These are phyloP conservation scores for Drosophila bifasciata DNA, from an alignment of 1,140 invertebrate genomes.

Conservation along the genomic window DNA sequence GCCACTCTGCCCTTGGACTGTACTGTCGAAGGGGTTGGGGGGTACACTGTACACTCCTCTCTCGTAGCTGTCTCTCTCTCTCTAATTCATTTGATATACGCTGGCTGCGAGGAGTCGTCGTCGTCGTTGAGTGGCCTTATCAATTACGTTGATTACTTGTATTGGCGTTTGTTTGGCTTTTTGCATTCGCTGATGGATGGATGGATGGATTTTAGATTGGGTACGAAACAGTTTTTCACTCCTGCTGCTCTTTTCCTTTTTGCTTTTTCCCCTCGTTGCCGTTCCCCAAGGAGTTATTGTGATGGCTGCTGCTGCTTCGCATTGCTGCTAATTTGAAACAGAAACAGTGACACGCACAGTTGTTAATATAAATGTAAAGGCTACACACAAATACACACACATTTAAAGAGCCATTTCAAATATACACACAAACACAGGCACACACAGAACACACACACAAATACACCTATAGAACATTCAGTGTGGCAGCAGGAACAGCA, in stretches of 20 bases:
- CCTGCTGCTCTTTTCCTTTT: constrained; percentile 2
- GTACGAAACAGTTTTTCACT: not conserved
- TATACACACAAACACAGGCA: constrained; percentile 12
- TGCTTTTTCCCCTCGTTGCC: not conserved
- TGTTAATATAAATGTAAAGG: constrained; percentile 14
- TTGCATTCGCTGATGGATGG: constrained; percentile 49
- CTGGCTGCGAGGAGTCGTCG: no score
- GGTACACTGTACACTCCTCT: no score
- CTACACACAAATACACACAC: not conserved
- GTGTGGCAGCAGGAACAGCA: constrained; percentile 18
- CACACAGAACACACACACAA: not conserved
- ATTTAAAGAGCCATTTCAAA: not conserved
- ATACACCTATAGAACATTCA: constrained; percentile 14
- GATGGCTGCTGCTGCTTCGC: constrained; percentile 24
- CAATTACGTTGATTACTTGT: constrained; percentile 20
- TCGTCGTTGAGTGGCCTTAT: not conserved
- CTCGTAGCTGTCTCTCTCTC: no score
- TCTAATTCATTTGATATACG: no score
- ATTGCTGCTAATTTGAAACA: constrained; percentile 59
- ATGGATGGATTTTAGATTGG: constrained; percentile 30
- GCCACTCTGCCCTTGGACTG: no score
- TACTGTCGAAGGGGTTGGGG: no score
- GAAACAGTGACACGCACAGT: constrained; percentile 18
- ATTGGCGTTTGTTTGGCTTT: constrained; percentile 6
- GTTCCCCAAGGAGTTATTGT: constrained; percentile 32